Evolutionary conservation across 2,888 invertebrate genomes (phyloP).

Genomic region (Drosophila limbata): DNA sequence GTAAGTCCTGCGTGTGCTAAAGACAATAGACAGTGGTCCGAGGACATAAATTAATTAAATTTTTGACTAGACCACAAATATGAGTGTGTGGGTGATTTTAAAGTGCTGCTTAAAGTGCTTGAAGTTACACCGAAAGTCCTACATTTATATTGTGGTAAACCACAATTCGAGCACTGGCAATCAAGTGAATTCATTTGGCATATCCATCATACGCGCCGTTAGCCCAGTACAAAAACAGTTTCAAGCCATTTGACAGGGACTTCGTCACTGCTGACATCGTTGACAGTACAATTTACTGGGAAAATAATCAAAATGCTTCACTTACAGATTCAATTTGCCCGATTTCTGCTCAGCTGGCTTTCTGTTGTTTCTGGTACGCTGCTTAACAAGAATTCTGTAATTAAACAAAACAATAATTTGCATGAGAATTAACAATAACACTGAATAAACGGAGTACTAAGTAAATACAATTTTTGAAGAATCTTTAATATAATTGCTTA

Average conservation of each 20-base stretch:
- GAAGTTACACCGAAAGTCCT: constrained; percentile 37
- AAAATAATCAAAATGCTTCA: constrained; percentile 49
- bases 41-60: constrained; percentile 42
- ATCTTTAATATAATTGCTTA: too few species aligned
- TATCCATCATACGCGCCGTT: constrained; percentile 74
- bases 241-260: constrained; percentile 40
- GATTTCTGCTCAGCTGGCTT: constrained; percentile 4
- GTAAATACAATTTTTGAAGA: too few species aligned
- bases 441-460: not conserved
- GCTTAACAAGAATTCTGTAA: constrained; percentile 30
- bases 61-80: not conserved
- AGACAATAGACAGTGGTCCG: constrained; percentile 20
- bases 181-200: constrained; percentile 26
- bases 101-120: constrained; percentile 3
- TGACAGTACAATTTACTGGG: constrained; percentile 55
- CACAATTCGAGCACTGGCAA: constrained; percentile 12
- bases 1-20: constrained; percentile 10
- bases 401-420: constrained; percentile 4
- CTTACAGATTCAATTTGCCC: constrained; percentile 56
- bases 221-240: constrained; percentile 33
- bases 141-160: constrained; percentile 31
- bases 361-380: not conserved
- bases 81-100: not conserved
- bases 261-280: constrained; percentile 23
- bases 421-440: not conserved